Evolutionary conservation across 2,113 vertebrate species (phyloP).

Genomic region (Thinocorus orbignyianus): DNA sequence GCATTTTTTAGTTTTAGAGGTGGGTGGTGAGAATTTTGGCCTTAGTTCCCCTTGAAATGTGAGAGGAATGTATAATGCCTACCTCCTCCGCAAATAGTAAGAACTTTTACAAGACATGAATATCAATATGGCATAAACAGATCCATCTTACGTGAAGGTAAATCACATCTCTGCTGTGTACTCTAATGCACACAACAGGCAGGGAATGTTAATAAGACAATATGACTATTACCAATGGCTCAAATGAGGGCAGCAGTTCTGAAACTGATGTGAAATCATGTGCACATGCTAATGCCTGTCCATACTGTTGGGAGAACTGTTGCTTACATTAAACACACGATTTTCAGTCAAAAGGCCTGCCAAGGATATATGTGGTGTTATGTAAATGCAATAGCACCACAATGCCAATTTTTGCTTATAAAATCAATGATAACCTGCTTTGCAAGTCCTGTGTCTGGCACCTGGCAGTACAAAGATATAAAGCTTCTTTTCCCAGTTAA

Average conservation of each 20-base stretch:
- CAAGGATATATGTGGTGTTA: rapidly evolving
- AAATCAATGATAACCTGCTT: background rate
- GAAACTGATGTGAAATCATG: background rate
- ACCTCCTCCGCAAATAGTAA: background rate
- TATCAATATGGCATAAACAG: background rate
- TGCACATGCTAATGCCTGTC: background rate
- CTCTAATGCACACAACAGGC: background rate
- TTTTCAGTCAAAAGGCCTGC: background rate
- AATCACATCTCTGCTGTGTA: background rate
- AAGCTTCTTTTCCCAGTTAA: background rate
- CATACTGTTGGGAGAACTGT: background rate
- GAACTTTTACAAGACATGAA: background rate
- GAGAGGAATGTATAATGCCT: background rate
- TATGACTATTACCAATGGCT: background rate
- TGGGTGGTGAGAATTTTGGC: background rate
- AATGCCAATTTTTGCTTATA: background rate
- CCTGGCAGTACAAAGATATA: background rate
- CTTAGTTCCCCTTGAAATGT: background rate
- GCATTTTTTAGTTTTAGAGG: background rate
- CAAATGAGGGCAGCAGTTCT: background rate
- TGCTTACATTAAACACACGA: background rate
- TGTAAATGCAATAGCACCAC: background rate
- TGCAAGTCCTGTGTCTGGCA: background rate
- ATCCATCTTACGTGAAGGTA: background rate
- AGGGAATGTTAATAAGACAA: background rate